Evolutionary conservation across 2,113 vertebrate genomes (phyloP), one percentile per base, ranked within the genome.

Genomic region (Grammomys dolichurus): DNA sequence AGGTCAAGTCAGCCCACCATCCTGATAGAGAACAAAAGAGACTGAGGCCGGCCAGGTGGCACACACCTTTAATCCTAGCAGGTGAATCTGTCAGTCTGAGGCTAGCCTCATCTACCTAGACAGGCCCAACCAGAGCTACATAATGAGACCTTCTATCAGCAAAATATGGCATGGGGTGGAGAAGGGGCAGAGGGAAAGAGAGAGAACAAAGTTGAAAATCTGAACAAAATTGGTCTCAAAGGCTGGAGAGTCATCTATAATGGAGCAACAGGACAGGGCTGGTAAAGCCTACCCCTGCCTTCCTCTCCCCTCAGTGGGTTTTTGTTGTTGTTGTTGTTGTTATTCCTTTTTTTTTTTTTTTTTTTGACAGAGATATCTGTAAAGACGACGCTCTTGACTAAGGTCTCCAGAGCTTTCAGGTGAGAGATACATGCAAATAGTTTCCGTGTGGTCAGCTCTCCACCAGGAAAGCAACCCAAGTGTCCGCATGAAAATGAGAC

Each of bases 381-480:
- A 65, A 60, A 26, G 86, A 33, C 13, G 33, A 22, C 56, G 58
- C 54, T 46, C 24, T 80, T 76, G 73, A 46, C 40, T 69, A 36
- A 84, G 31, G 7, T 69, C 43, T 75, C 46, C 48, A 91, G n/a
- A 93, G 75, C 0, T 2, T 3, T 56, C n/a, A 43, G 24, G 31
- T 85, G 70, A 94, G 40, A 5, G 5, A 46, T 19, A 14, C 33
- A 77, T 78, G 95, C 93, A 94, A 85, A 95, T 93, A 28, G 14
- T 65, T 84, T 89, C 91, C 75, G 54, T 14, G 56, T 1, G 67
- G 22, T 46, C 54, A 97, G 78, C 95, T 73, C 70, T 95, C 33
- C 9, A n/a, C 94, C 93, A 97, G 96, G 97, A 98, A 98, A 97
- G 94, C 93, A 98, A 96, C 98, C 97, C 97, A 97, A 97, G 98